Conservation (phyloP, 2,797 vertebrate genomes). For the Pangasius djambal region DNA sequence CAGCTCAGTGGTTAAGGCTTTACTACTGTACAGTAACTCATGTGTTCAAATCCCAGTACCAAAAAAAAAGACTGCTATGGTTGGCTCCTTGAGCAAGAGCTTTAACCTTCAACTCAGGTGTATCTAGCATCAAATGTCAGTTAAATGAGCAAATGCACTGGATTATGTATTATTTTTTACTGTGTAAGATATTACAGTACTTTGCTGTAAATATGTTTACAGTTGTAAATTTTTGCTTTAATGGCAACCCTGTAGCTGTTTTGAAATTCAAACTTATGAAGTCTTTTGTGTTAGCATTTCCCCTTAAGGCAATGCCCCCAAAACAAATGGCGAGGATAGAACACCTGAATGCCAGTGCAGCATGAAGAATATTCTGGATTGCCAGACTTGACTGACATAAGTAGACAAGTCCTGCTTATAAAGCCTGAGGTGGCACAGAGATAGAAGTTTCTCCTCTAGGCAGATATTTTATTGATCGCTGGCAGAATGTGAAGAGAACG, state of each 20-base stretch:
- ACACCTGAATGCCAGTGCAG: neutral
- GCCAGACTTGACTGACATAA: neutral
- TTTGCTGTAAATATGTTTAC: neutral
- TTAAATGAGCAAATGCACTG: neutral
- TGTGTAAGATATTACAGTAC: neutral
- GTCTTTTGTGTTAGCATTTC: neutral
- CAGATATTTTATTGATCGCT: slow-evolving; percentile 14
- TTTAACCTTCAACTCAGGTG: neutral
- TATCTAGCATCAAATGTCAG: neutral
- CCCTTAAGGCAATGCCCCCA: neutral
- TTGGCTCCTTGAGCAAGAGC: neutral
- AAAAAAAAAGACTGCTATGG: neutral
- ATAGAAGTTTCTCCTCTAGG: neutral
- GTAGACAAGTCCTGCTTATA: neutral
- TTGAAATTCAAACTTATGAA: neutral
- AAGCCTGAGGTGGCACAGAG: neutral
- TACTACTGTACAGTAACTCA: neutral
- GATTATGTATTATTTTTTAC: neutral
- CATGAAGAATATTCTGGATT: neutral
- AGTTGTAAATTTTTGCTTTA: neutral
- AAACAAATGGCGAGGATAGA: neutral
- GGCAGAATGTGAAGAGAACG: neutral
- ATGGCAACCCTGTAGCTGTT: neutral
- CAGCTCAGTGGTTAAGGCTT: neutral
- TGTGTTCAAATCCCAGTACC: neutral